These are phyloP conservation scores for Melinopterus prodromus DNA, from an alignment of 2,888 invertebrate genomes.

Conservation along the genomic window DNA sequence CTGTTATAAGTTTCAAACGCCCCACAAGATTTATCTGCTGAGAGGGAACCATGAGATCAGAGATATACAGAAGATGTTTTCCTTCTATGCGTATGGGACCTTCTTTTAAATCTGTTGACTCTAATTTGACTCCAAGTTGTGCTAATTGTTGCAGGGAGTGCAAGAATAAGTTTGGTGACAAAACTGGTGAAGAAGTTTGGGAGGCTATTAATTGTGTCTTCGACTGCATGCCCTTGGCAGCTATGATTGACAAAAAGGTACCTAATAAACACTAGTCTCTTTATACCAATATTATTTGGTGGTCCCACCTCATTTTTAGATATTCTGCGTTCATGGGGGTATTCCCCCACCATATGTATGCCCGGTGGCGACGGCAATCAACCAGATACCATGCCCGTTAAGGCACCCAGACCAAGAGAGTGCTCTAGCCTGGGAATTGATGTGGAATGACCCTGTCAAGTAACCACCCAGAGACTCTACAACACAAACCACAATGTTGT, in stretches of 20 bases:
- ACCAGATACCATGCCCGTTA: constrained; percentile 72
- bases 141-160: constrained; percentile 68
- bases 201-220: constrained; percentile 75
- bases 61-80: constrained; percentile 76
- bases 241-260: constrained; percentile 73
- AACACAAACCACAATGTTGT: constrained; percentile 10
- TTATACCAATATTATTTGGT: constrained; percentile 13
- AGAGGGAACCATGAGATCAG: constrained; percentile 82
- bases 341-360: constrained; percentile 76
- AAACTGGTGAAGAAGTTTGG: constrained; percentile 71
- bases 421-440: constrained; percentile 78
- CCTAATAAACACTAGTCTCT: constrained; percentile 55
- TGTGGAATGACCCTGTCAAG: constrained; percentile 81
- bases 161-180: constrained; percentile 71
- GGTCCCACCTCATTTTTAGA: constrained; percentile 57
- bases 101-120: not conserved
- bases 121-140: not conserved
- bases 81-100: constrained; percentile 69
- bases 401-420: constrained; percentile 72
- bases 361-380: constrained; percentile 69
- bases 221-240: constrained; percentile 77
- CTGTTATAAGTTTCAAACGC: constrained; percentile 74
- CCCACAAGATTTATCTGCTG: constrained; percentile 69
- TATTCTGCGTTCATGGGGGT: constrained; percentile 83
- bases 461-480: constrained; percentile 46